A percentile compares a stretch with the other conserved stretches of the same genome.
These are phyloP conservation scores for Bombus waltoni DNA, from an alignment of 1,140 invertebrate genomes.

Conservation along the genomic window DNA sequence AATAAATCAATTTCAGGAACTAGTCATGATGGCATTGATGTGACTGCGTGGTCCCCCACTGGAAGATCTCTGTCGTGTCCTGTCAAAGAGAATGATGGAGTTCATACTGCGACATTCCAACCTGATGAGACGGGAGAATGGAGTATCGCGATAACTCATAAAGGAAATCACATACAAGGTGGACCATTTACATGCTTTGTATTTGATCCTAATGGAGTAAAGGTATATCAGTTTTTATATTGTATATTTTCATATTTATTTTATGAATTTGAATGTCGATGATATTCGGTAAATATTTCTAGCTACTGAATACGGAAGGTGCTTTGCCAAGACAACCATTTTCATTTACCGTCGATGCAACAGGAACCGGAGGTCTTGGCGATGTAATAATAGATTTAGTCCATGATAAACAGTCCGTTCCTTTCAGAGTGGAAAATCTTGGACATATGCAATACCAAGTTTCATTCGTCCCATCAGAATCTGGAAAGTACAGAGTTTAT, in stretches of 20 bases:
- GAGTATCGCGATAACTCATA: constrained; percentile 97
- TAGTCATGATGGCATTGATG: constrained; percentile 91
- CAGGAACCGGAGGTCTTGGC: constrained; percentile 93
- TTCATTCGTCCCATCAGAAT: constrained; percentile 93
- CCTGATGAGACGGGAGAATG: constrained; percentile 98
- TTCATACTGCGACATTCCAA: constrained; percentile 96
- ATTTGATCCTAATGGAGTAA: constrained; percentile 96
- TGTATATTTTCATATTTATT: not conserved
- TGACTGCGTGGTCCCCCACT: constrained; percentile 94
- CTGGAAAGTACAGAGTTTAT: constrained; percentile 96
- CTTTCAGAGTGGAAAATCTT: constrained; percentile 92
- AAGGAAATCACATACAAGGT: constrained; percentile 97
- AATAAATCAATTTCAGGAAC: constrained; percentile 85
- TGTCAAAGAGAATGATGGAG: constrained; percentile 89
- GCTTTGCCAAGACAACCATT: constrained; percentile 90
- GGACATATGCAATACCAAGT: constrained; percentile 92
- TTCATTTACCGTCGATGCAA: constrained; percentile 92
- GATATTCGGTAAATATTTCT: constrained; percentile 36
- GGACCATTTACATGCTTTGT: constrained; percentile 98
- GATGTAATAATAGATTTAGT: constrained; percentile 95
- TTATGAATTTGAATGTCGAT: not conserved
- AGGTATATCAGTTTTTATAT: constrained; percentile 80
- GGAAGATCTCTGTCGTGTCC: constrained; percentile 90
- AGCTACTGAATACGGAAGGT: constrained; percentile 88
- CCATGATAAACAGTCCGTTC: constrained; percentile 91